These are phyloP conservation scores for Helicoverpa assulta DNA, from an alignment of 2,888 invertebrate species.

Conservation along the genomic window DNA sequence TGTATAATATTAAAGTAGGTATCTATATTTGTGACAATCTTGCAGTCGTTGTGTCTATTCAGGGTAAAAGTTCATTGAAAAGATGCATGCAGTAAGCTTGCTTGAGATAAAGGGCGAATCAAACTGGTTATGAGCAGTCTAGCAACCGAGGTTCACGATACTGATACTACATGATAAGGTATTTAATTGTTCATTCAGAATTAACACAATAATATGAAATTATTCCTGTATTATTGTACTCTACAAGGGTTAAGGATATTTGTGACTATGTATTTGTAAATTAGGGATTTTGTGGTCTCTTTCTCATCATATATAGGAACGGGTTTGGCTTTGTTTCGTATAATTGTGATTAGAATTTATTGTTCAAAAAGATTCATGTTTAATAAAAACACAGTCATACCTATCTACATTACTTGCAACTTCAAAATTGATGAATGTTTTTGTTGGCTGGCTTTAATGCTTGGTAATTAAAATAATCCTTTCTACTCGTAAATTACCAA, in stretches of 20 bases:
- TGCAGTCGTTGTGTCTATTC: conserved; percentile 11
- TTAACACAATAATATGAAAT: background rate
- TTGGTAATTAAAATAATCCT: background rate
- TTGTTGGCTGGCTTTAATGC: no score
- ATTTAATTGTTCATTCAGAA: background rate
- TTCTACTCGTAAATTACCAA: background rate
- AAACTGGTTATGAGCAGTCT: conserved; percentile 41
- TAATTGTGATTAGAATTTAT: no score
- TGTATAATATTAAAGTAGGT: background rate
- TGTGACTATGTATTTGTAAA: no score
- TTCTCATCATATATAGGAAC: no score
- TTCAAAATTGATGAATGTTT: no score
- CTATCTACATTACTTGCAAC: no score
- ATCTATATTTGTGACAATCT: conserved; percentile 17
- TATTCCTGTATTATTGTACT: no score
- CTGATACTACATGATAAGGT: conserved; percentile 9
- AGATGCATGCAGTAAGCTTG: conserved; percentile 2
- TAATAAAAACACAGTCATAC: no score
- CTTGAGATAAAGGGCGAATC: conserved; percentile 30
- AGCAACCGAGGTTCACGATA: conserved; percentile 9
- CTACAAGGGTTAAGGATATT: no score
- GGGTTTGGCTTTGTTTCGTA: no score
- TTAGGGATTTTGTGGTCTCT: no score
- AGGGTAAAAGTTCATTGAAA: conserved; percentile 45
- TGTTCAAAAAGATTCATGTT: no score